Conservation (phyloP, 1,140 invertebrate species). For the Halesus radiatus region DNA sequence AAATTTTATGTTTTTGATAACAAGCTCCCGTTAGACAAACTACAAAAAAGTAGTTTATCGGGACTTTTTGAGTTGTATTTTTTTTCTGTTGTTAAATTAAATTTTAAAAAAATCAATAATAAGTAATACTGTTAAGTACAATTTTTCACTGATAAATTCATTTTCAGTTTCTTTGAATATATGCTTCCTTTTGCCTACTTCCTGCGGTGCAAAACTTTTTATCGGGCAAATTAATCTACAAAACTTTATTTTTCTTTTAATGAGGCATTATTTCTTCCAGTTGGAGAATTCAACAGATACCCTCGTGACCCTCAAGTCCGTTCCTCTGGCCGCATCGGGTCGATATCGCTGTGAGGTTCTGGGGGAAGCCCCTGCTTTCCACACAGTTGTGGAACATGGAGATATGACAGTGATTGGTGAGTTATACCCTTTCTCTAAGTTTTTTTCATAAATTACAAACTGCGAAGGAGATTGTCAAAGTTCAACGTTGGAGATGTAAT, state of each 20-base stretch:
- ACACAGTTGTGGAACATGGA: constrained; percentile 81
- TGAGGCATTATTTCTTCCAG: constrained; percentile 69
- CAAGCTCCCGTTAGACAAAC: too few relatives aligned
- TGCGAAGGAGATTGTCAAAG: too few relatives aligned
- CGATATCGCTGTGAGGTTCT: constrained; percentile 85
- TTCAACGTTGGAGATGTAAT: too few relatives aligned
- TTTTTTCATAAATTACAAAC: too few relatives aligned
- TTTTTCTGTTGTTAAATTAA: too few relatives aligned
- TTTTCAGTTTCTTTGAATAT: too few relatives aligned
- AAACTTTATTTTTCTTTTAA: background rate
- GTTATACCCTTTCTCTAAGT: constrained; percentile 53
- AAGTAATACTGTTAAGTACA: background rate
- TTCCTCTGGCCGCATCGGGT: constrained; percentile 79
- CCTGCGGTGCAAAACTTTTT: background rate
- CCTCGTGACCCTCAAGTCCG: constrained; percentile 76
- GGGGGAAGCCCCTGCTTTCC: constrained; percentile 82
- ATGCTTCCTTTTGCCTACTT: background rate
- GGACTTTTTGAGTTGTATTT: too few relatives aligned
- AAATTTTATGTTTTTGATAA: too few relatives aligned
- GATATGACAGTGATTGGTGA: constrained; percentile 84
- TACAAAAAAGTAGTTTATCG: too few relatives aligned
- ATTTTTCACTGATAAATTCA: too few relatives aligned
- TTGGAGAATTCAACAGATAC: constrained; percentile 77
- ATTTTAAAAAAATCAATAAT: too few relatives aligned
- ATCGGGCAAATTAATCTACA: background rate